Conservation (phyloP, 2,113 vertebrate species). For the Pedionomus torquatus region DNA sequence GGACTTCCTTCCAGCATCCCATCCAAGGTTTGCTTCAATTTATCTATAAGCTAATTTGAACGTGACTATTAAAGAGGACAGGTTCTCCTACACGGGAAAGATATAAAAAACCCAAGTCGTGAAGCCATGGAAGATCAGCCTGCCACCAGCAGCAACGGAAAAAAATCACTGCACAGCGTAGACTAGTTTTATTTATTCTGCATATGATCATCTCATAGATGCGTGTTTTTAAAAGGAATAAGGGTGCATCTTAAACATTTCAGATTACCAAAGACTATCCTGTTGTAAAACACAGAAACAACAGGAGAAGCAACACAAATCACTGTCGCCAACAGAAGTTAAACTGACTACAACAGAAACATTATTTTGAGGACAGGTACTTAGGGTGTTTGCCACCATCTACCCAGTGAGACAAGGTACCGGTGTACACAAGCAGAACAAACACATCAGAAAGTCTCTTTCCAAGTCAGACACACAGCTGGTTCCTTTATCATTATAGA, state of each 20-base stretch:
- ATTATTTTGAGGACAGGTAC: background rate
- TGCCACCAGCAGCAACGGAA: background rate
- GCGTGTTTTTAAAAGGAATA: rapidly evolving
- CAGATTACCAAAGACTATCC: background rate
- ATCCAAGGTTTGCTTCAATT: background rate
- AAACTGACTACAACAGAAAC: background rate
- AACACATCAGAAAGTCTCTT: background rate
- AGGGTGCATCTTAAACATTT: rapidly evolving
- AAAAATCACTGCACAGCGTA: background rate
- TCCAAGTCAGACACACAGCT: background rate
- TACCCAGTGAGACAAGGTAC: background rate
- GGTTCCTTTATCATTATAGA: background rate
- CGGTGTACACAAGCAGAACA: background rate
- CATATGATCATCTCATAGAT: rapidly evolving
- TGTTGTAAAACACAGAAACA: background rate
- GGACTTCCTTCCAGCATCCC: background rate
- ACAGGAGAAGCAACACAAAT: background rate
- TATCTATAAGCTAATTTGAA: background rate
- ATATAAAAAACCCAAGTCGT: rapidly evolving
- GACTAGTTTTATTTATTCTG: background rate
- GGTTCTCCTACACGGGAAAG: background rate
- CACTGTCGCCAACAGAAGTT: background rate
- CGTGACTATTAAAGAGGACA: background rate
- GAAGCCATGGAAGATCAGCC: background rate
- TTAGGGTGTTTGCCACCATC: background rate